phyloP scores from a whole-genome alignment of 2,113 vertebrate species.

The Neogobius melanostomus region DNA sequence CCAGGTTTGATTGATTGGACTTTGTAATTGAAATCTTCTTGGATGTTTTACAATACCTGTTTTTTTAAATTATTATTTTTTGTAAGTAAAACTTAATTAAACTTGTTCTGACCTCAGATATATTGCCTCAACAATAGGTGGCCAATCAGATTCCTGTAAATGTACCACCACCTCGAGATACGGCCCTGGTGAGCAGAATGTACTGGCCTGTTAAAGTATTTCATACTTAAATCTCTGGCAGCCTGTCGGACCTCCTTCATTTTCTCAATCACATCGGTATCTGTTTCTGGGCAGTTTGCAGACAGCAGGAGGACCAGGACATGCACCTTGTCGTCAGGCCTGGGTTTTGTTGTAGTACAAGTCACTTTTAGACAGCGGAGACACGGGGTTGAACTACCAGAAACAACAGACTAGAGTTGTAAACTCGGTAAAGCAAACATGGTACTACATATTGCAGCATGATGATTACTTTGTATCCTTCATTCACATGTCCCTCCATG shows the following conservation, averaged over 20 bases:
- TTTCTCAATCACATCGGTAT: conserved; percentile 9
- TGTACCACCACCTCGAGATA: too few relatives aligned
- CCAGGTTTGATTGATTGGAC: too few relatives aligned
- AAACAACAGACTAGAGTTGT: not conserved
- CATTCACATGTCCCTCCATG: conserved; percentile 38
- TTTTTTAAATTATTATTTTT: too few relatives aligned
- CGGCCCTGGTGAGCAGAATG: too few relatives aligned
- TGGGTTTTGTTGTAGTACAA: conserved; percentile 12
- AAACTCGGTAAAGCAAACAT: too few relatives aligned
- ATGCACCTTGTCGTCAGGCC: conserved; percentile 21
- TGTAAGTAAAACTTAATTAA: too few relatives aligned
- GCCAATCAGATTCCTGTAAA: too few relatives aligned
- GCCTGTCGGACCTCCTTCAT: conserved; percentile 20
- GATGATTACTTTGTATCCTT: conserved; percentile 32
- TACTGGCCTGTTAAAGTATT: not conserved
- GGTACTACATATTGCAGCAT: too few relatives aligned
- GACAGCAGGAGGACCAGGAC: conserved; percentile 31
- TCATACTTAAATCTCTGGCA: conserved; percentile 30
- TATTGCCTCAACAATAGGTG: too few relatives aligned
- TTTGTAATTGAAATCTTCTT: too few relatives aligned
- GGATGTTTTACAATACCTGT: too few relatives aligned
- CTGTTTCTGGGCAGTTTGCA: not conserved
- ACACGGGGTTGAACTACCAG: conserved; percentile 30
- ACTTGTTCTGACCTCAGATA: too few relatives aligned
- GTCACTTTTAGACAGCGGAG: not conserved